A percentile compares a stretch with the other conserved stretches of the same genome.
Evolutionary conservation across 2,888 invertebrate species (phyloP).

Genomic region (Tyria jacobaeae): DNA sequence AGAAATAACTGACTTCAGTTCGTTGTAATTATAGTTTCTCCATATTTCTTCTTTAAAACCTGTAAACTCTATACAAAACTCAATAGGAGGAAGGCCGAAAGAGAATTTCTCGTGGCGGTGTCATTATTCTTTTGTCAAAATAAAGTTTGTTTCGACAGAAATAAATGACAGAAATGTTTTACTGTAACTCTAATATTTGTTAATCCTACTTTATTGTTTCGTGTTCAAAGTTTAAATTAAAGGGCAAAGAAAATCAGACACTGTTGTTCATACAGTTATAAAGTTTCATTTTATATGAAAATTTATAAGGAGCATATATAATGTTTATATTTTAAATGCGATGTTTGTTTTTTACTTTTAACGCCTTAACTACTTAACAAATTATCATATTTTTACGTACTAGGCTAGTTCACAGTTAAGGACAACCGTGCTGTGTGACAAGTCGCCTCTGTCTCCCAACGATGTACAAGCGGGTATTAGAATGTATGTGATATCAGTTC

Average conservation of each 20-base stretch:
- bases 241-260: background rate
- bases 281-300: too few species aligned
- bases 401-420: too few species aligned
- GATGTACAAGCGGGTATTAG: background rate
- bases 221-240: slow-evolving; percentile 7
- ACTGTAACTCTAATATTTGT: slow-evolving; percentile 15
- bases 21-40: slow-evolving; percentile 7
- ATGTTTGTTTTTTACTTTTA: too few species aligned
- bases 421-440: background rate
- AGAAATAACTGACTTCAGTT: background rate
- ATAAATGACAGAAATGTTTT: slow-evolving; percentile 35
- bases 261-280: too few species aligned
- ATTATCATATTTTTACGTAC: too few species aligned
- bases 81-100: slow-evolving; percentile 7
- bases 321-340: too few species aligned
- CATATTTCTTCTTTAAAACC: slow-evolving; percentile 9
- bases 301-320: too few species aligned
- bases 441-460: background rate
- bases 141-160: slow-evolving; percentile 35
- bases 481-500: background rate
- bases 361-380: too few species aligned
- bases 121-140: slow-evolving; percentile 47
- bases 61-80: background rate
- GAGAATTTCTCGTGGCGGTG: slow-evolving; percentile 19
- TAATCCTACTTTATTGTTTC: background rate